Percentiles rank a stretch among this genome's conserved stretches.
Evolutionary conservation across 1,140 invertebrate species (phyloP).

Genomic region (Grapholita molesta): DNA sequence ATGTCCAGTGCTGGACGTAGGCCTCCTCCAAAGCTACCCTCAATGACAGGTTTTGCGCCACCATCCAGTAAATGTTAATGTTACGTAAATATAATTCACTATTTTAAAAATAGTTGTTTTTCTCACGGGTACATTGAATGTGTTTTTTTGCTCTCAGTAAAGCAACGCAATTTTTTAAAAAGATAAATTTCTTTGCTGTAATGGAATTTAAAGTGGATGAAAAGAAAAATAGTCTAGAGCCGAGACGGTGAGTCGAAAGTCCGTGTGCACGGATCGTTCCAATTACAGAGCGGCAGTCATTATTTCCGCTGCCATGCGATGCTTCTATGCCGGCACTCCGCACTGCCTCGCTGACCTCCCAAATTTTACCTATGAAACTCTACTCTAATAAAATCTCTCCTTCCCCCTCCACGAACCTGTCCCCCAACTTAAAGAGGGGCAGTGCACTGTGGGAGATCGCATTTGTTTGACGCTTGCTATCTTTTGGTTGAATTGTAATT

Average conservation of each 20-base stretch:
- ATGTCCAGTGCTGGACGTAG: no score
- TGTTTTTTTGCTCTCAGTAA: no score
- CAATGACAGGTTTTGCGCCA: no score
- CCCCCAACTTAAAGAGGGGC: not conserved
- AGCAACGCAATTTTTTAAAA: not conserved
- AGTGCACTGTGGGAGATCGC: not conserved
- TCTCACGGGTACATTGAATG: no score
- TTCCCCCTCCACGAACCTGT: not conserved
- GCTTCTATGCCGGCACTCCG: slow-evolving; percentile 37
- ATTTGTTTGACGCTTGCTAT: slow-evolving; percentile 20
- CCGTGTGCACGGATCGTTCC: slow-evolving; percentile 45
- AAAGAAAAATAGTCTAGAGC: slow-evolving; percentile 13
- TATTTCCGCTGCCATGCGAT: slow-evolving; percentile 60
- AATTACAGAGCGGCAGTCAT: slow-evolving; percentile 69
- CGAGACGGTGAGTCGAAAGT: slow-evolving; percentile 21
- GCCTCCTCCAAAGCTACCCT: no score
- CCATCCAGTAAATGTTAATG: no score
- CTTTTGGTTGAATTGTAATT: slow-evolving; percentile 30
- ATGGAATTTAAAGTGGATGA: not conserved
- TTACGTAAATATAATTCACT: no score
- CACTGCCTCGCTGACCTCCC: slow-evolving; percentile 50
- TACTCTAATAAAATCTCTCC: slow-evolving; percentile 23
- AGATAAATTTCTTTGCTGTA: not conserved
- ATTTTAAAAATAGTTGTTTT: no score
- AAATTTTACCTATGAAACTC: slow-evolving; percentile 42